phyloP scores from a whole-genome alignment of 1,140 invertebrate genomes.

The Drosophila kanapiae region DNA sequence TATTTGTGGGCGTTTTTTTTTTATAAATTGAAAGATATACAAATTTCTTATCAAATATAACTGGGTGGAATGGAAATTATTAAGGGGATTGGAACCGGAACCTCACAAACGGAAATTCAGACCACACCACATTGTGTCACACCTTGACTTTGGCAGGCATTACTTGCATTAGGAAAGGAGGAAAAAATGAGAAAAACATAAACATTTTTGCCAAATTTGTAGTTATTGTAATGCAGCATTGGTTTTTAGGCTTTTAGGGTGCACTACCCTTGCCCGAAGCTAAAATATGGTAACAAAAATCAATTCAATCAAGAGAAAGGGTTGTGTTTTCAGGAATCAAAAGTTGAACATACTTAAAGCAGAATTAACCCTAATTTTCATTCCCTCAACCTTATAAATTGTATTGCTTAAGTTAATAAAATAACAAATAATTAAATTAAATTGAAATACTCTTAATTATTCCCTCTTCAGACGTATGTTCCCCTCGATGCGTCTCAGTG shows the following conservation, averaged over 20 bases:
- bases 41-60: not conserved
- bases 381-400: no score
- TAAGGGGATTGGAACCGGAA: not conserved
- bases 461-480: constrained; percentile 92
- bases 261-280: not conserved
- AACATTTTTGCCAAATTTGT: not conserved
- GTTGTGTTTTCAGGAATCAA: not conserved
- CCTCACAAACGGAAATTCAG: not conserved
- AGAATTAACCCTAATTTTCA: no score
- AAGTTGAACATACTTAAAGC: no score
- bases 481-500: constrained; percentile 89
- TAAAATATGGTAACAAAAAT: not conserved
- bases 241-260: not conserved
- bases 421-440: no score
- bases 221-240: no score
- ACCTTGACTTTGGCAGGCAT: not conserved
- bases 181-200: not conserved
- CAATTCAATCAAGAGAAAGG: not conserved
- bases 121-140: not conserved
- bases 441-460: not conserved
- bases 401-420: not conserved
- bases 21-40: constrained; percentile 6
- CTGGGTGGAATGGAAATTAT: not conserved
- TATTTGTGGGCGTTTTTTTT: constrained; percentile 1
- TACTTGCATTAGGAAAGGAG: not conserved